Evolutionary conservation across 2,888 invertebrate genomes (phyloP), one percentile per base, ranked within the genome.

Genomic region (Bugulina stolonifera): DNA sequence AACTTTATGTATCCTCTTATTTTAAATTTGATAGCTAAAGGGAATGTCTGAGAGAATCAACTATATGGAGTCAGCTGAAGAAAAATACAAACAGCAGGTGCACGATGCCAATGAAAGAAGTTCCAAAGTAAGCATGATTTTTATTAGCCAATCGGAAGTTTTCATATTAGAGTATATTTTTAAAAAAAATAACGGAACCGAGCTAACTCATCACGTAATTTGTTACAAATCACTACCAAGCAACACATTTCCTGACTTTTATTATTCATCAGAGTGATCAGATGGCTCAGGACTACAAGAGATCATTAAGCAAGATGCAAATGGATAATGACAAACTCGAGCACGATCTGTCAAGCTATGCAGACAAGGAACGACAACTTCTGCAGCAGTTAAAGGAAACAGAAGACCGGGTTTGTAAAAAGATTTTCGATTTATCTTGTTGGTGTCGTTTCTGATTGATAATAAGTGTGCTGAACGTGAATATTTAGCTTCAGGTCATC

Each of bases 251-350:
- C n/a, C n/a, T n/a, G n/a, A n/a, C n/a, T n/a, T n/a, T n/a, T n/a
- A n/a, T n/a, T n/a, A n/a, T n/a, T n/a, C n/a, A n/a, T 43, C 43
- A 57, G 57, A 14, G 3, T 57, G 57, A 57, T n/a, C 57, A 57
- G 57, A 57, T 57, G 57, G 57, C 57, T 5, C 57, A 57, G 27
- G 57, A 57, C 57, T 57, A 57, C 57, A 57, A 57, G 57, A 22
- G 57, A n/a, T 57, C 57, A 14, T 27, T 57, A 5, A 27, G 23
- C 57, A 57, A 57, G 57, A 22, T 57, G 27, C 57, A 57, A n/a
- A 22, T 57, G 57, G 57, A 57, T 27, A 57, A 57, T 27, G 57
- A 57, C 57, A 57, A 57, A 23, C 27, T 57, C 10, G 57, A 57
- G 5, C 57, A 57, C 5, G 57, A 57, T 22, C 23, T 57, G 23